phyloP scores from a whole-genome alignment of 2,888 invertebrate genomes.

The Rosalia funebris region DNA sequence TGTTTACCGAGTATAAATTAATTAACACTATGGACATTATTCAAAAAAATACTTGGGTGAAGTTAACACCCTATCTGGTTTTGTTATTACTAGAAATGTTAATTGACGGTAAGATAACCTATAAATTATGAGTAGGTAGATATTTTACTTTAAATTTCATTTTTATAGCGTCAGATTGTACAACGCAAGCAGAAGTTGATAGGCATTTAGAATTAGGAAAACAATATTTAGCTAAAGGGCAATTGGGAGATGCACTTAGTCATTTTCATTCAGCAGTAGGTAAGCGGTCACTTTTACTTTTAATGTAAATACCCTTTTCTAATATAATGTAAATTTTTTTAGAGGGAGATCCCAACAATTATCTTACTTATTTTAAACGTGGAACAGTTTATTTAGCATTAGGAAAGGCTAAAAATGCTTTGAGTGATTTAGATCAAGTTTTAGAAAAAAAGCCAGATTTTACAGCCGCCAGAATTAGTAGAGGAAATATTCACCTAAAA shows the following conservation, averaged over 20 bases:
- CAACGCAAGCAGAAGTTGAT: constrained; percentile 82
- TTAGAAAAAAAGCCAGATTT: constrained; percentile 96
- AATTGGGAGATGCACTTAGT: constrained; percentile 93
- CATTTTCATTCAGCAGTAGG: constrained; percentile 99
- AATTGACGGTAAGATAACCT: constrained; percentile 71
- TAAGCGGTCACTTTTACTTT: constrained; percentile 64
- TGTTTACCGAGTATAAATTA: constrained; percentile 58
- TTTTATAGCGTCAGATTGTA: constrained; percentile 74
- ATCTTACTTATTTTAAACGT: constrained; percentile 94
- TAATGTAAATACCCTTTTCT: constrained; percentile 8
- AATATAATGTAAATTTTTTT: constrained; percentile 36
- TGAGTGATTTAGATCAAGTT: constrained; percentile 92
- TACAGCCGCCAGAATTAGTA: constrained; percentile 81
- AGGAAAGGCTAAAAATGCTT: constrained; percentile 94
- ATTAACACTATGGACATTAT: constrained; percentile 68
- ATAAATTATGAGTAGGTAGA: background rate
- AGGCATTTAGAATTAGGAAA: constrained; percentile 94
- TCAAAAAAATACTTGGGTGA: constrained; percentile 67
- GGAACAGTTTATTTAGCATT: constrained; percentile 96
- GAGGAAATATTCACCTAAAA: constrained; percentile 88
- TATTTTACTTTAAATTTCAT: constrained; percentile 26
- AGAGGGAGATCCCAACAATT: constrained; percentile 97
- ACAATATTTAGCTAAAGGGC: constrained; percentile 90
- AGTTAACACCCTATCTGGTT: constrained; percentile 74
- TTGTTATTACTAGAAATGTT: constrained; percentile 75